Conservation (phyloP, 1,140 invertebrate species). For the Pseudomyrmex flavicornis region DNA sequence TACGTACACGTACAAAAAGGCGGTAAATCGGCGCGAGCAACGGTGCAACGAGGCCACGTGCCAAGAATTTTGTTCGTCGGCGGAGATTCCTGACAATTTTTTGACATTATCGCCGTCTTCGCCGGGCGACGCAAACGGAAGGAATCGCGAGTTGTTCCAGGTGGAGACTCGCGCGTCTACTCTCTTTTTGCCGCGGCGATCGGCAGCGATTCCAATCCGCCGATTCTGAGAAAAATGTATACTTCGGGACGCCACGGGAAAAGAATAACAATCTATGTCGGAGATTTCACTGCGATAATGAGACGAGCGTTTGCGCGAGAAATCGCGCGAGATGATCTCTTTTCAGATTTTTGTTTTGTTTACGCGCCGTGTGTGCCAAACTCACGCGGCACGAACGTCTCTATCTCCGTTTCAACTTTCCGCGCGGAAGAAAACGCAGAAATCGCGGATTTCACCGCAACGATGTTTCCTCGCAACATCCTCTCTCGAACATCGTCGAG, state of each 20-base stretch:
- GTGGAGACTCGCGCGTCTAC: background rate
- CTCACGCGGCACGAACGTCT: background rate
- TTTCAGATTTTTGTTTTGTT: background rate
- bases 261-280: background rate
- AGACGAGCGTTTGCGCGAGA: slow-evolving; percentile 6
- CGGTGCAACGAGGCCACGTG: slow-evolving; percentile 62
- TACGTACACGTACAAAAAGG: background rate
- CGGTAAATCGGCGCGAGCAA: slow-evolving; percentile 48
- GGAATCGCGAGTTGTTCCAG: background rate
- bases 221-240: background rate
- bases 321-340: background rate
- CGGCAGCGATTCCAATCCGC: background rate
- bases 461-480: slow-evolving; percentile 1
- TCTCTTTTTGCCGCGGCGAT: slow-evolving; percentile 23
- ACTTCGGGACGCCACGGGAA: background rate
- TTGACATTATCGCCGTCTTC: background rate
- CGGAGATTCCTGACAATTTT: background rate
- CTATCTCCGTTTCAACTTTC: background rate
- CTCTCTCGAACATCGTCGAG: background rate
- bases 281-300: slow-evolving; percentile 11
- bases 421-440: slow-evolving; percentile 26
- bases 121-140: background rate
- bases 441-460: slow-evolving; percentile 37
- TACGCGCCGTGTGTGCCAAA: background rate
- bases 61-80: slow-evolving; percentile 49